A percentile compares a stretch with the other conserved stretches of the same genome.
phyloP scores from a whole-genome alignment of 2,888 invertebrate genomes.

The Xylota sylvarum region DNA sequence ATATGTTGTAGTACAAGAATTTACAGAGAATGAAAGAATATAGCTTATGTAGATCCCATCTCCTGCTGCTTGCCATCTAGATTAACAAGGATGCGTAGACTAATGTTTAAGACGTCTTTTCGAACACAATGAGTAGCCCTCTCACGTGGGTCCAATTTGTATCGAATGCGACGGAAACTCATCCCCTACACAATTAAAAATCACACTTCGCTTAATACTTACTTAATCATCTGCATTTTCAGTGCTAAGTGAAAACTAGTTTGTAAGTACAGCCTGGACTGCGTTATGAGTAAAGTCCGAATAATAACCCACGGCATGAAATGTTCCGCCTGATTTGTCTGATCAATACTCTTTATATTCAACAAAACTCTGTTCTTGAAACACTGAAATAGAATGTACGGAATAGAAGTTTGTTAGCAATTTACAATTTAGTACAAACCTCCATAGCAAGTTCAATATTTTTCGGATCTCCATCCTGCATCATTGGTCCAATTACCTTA shows the following conservation, averaged over 20 bases:
- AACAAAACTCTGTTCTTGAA: slow-evolving; percentile 82
- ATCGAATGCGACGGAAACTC: too few relatives aligned
- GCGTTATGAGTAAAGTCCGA: slow-evolving; percentile 80
- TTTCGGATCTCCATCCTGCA: slow-evolving; percentile 82
- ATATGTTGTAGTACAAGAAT: too few relatives aligned
- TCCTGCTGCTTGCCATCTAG: too few relatives aligned
- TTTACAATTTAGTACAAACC: slow-evolving; percentile 78
- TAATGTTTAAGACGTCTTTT: too few relatives aligned
- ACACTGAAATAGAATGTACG: slow-evolving; percentile 79
- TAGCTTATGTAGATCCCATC: too few relatives aligned
- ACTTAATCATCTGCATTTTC: slow-evolving; percentile 75
- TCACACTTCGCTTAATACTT: background rate
- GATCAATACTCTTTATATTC: slow-evolving; percentile 82
- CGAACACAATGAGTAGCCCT: too few relatives aligned
- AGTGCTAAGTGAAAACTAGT: slow-evolving; percentile 80
- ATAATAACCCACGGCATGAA: slow-evolving; percentile 84
- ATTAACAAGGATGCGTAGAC: too few relatives aligned
- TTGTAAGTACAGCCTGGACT: slow-evolving; percentile 82
- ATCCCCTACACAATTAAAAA: too few relatives aligned
- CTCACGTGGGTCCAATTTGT: too few relatives aligned
- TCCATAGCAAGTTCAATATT: slow-evolving; percentile 82
- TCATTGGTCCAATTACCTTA: slow-evolving; percentile 82
- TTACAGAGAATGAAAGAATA: too few relatives aligned
- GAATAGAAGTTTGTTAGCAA: background rate
- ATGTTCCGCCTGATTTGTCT: slow-evolving; percentile 82